phyloP scores from a whole-genome alignment of 2,113 vertebrate genomes.

The Petroica traversi region DNA sequence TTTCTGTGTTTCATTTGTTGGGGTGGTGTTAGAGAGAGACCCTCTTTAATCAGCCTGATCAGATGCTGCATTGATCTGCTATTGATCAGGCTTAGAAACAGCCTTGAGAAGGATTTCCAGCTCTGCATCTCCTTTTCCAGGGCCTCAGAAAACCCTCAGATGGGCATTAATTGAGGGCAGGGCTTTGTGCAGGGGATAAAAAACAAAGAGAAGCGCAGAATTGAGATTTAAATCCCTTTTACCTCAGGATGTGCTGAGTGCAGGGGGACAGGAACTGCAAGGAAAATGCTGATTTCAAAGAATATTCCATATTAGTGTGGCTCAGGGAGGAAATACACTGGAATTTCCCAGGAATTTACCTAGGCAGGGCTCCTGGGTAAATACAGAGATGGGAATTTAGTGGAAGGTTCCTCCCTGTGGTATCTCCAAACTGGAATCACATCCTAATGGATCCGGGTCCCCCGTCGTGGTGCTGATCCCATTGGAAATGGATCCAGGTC shows the following conservation, averaged over 20 bases:
- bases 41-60: not conserved
- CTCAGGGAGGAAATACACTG: not conserved
- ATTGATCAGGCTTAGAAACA: not conserved
- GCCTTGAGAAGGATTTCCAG: not conserved
- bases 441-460: not conserved
- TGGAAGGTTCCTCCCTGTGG: not conserved
- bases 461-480: not conserved
- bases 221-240: not conserved
- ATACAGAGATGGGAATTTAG: not conserved
- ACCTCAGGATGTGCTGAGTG: not conserved
- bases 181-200: not conserved
- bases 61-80: not conserved
- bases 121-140: not conserved
- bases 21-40: not conserved
- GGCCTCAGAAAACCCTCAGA: not conserved
- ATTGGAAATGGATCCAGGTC: not conserved
- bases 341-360: not conserved
- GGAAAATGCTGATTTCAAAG: not conserved
- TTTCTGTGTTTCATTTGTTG: not conserved
- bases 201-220: not conserved
- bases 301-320: not conserved
- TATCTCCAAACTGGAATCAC: fast-evolving
- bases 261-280: not conserved
- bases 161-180: not conserved
- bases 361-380: not conserved